Evolutionary conservation across 1,140 invertebrate species (phyloP).

Genomic region (Theocolax elegans): DNA sequence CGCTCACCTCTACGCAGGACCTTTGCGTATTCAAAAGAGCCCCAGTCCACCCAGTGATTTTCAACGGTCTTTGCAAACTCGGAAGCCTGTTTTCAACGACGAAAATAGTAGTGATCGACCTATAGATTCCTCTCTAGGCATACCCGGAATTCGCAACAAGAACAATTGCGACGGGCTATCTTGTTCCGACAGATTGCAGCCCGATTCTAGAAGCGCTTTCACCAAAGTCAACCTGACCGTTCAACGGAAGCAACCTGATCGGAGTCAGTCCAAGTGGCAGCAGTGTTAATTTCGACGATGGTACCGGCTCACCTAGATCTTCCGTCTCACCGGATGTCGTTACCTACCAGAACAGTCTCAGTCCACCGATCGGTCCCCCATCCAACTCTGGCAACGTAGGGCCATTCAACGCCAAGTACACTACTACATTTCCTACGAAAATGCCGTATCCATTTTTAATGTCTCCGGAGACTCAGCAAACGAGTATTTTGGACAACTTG

Average conservation of each 20-base stretch:
- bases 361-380: slow-evolving; percentile 72
- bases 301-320: slow-evolving; percentile 71
- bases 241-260: slow-evolving; percentile 50
- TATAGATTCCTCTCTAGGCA: slow-evolving; percentile 20
- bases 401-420: slow-evolving; percentile 56
- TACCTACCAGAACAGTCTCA: slow-evolving; percentile 80
- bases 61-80: slow-evolving; percentile 29
- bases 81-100: slow-evolving; percentile 32
- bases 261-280: slow-evolving; percentile 13
- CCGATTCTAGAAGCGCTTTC: slow-evolving; percentile 75
- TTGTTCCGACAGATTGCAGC: slow-evolving; percentile 49
- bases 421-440: slow-evolving; percentile 48
- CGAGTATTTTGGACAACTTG: slow-evolving; percentile 53
- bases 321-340: slow-evolving; percentile 80
- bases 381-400: slow-evolving; percentile 55
- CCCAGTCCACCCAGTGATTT: slow-evolving; percentile 54
- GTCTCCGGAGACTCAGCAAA: slow-evolving; percentile 51
- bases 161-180: slow-evolving; percentile 49
- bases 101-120: slow-evolving; percentile 41
- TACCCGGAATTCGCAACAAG: slow-evolving; percentile 47
- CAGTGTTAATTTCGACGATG: slow-evolving; percentile 51
- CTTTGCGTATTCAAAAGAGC: slow-evolving; percentile 51
- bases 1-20: slow-evolving; percentile 48
- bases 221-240: slow-evolving; percentile 76
- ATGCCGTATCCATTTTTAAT: slow-evolving; percentile 65